Conservation (phyloP, 2,113 vertebrate species). For the Podarcis cretensis region DNA sequence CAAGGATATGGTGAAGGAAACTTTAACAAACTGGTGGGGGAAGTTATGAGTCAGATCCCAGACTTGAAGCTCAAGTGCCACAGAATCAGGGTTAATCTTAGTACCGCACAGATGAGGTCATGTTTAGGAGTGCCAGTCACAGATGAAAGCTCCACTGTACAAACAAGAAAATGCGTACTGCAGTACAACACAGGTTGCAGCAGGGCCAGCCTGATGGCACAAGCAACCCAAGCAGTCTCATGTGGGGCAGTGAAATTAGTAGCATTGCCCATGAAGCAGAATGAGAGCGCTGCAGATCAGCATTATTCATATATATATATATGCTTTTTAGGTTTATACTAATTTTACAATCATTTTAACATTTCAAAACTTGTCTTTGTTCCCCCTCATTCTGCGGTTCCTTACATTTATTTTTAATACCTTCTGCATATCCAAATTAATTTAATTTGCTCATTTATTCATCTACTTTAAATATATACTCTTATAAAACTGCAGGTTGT, state of each 20-base stretch:
- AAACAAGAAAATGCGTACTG: not conserved
- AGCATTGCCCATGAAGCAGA: not conserved
- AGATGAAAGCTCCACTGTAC: not conserved
- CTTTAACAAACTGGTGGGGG: not conserved
- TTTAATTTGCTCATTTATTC: no score
- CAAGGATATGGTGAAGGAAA: not conserved
- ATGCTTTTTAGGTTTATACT: no score
- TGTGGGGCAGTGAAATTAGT: not conserved
- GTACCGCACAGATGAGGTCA: not conserved
- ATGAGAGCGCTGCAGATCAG: not conserved
- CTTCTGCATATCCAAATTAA: no score
- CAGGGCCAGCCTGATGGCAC: not conserved
- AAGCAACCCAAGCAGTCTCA: not conserved
- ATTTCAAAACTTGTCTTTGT: no score
- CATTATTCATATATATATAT: no score
- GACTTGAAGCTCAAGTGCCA: not conserved
- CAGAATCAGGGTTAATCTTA: not conserved
- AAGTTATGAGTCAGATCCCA: slow-evolving; percentile 24
- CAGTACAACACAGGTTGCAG: no score
- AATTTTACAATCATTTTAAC: no score
- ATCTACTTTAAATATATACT: no score
- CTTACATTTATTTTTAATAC: no score
- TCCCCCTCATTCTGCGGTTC: no score
- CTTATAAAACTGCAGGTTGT: no score
- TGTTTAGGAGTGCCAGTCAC: not conserved